Conservation (phyloP, 92 coral and sea anemone species). For the Epizoanthus ramosus region DNA sequence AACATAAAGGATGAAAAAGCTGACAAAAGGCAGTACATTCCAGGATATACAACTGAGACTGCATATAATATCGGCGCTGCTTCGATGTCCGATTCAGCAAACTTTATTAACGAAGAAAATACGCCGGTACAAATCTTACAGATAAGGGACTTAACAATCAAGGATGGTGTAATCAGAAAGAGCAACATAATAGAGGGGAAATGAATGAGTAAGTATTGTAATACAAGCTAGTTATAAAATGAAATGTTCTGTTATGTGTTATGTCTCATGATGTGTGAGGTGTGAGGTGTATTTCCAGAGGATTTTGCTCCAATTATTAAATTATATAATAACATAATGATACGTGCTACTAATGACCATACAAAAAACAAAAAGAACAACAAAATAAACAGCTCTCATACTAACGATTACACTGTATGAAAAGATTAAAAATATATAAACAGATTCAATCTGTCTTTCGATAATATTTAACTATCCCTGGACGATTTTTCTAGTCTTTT, state of each 20-base stretch:
- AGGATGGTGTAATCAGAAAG: conserved; percentile 64
- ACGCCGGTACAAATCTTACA: conserved; percentile 72
- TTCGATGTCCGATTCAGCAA: conserved; percentile 42
- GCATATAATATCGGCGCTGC: conserved; percentile 17
- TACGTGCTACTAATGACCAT: too few relatives aligned
- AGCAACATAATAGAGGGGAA: conserved; percentile 59
- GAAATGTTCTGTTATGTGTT: conserved; percentile 1
- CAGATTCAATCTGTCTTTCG: too few relatives aligned
- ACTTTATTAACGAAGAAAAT: conserved; percentile 51
- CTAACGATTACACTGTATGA: too few relatives aligned
- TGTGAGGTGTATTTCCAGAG: too few relatives aligned
- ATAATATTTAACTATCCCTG: too few relatives aligned
- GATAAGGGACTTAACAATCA: conserved; percentile 70
- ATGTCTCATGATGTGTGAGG: too few relatives aligned
- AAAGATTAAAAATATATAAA: too few relatives aligned
- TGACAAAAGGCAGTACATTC: conserved; percentile 57
- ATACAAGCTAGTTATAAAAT: conserved; percentile 20
- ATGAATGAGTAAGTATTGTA: conserved; percentile 24
- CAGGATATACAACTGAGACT: conserved; percentile 23
- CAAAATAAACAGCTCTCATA: too few relatives aligned
- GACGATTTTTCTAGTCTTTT: too few relatives aligned
- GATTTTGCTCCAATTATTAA: too few relatives aligned
- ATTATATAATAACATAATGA: too few relatives aligned
- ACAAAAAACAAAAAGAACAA: too few relatives aligned
- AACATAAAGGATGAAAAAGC: conserved; percentile 39